Base-by-base conservation (phyloP, 2,888 invertebrate species). In the Napeogenes inachia region DNA sequence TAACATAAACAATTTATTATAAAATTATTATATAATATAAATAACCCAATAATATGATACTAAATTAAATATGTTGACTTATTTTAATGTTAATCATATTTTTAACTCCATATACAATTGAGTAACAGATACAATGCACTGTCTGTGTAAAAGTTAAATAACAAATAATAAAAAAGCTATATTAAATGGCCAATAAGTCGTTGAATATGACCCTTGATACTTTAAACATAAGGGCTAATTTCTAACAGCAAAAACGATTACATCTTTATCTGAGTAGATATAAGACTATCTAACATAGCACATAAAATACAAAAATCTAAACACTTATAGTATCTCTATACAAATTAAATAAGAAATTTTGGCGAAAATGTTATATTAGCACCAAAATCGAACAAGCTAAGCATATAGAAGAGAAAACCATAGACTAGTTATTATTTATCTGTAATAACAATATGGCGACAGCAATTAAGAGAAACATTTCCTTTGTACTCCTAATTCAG, bases 381-480 rank as follows among this genome's bases (percentile, higher is more conserved):
- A 84, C 85, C 85, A 76, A 79, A 78, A 72, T 59, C 57, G 59
- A 71, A 66, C 76, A 80, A 77, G 66, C 76, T 79, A 77, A 79
- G 75, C 70, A 74, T 73, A 71, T 45, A 61, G 35, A 63, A 33
- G 61, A 42, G 57, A 54, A n/a, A 21, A n/a, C 32, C 53, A 45
- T 55, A 66, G 66, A 66, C 66, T 66, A 66, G 66, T 55, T 50
- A 64, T 56, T 45, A 56, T 63, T 53, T 60, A 60, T 56, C 46
- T 60, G 47, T 47, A 13, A 54, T 45, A 61, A 61, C 60, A 45
- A 60, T 63, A 66, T 66, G 66, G 66, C 66, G 56, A 61, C 54
- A 57, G 53, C 32, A 61, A 46, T 53, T 59, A 21, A 45, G 56
- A 38, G 12, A 38, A 54, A 42, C 38, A 57, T 30, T 42, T 59